A percentile compares a stretch with the other conserved stretches of the same genome.
Conservation (phyloP, 2,113 vertebrate genomes). For the Peucedramus taeniatus region DNA sequence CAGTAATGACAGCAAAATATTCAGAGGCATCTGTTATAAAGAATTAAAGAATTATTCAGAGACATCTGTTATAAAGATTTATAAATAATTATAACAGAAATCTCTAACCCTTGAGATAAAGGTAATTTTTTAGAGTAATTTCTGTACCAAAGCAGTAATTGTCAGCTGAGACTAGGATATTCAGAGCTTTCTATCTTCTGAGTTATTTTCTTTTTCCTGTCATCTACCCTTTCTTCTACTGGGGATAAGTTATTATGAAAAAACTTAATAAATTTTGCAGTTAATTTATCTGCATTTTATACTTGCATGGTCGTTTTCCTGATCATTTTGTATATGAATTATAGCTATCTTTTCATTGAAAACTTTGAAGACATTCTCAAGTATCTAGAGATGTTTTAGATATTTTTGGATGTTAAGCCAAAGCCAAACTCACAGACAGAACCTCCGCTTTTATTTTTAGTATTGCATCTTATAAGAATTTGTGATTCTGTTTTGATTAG, state of each 20-base stretch:
- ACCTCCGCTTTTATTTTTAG: neutral
- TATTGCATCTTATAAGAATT: neutral
- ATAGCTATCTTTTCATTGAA: neutral
- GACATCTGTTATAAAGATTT: neutral
- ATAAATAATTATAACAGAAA: neutral
- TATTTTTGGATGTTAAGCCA: neutral
- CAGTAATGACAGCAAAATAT: neutral
- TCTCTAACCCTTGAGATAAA: neutral
- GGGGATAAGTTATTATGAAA: neutral
- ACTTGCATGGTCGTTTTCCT: neutral
- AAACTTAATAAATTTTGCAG: neutral
- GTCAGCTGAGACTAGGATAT: neutral
- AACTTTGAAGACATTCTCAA: neutral
- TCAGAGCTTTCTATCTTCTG: neutral
- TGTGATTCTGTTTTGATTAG: neutral
- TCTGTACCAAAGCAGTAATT: neutral
- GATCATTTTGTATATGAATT: neutral
- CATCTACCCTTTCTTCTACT: neutral
- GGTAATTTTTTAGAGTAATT: neutral
- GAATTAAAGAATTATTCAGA: neutral
- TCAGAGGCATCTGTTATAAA: neutral
- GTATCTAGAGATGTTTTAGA: neutral
- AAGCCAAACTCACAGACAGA: neutral
- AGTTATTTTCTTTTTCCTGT: neutral
- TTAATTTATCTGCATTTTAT: neutral